A percentile compares a stretch with the other conserved stretches of the same genome.
Conservation (phyloP, 2,888 invertebrate genomes). For the Pycnomerus fuliginosus region DNA sequence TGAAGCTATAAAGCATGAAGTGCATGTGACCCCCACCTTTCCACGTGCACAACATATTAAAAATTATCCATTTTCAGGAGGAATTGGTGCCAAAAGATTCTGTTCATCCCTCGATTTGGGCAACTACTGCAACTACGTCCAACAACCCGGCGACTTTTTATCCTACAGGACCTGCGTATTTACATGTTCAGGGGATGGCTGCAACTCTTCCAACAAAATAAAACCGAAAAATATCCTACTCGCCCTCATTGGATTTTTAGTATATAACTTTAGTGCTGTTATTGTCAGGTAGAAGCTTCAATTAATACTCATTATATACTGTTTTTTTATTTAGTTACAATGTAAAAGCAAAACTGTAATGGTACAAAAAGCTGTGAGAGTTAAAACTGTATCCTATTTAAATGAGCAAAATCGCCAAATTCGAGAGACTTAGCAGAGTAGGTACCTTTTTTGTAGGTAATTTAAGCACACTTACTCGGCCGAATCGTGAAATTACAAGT, state of each 20-base stretch:
- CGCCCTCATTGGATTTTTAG: background rate
- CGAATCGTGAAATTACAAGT: too few relatives aligned
- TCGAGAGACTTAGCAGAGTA: too few relatives aligned
- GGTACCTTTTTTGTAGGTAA: too few relatives aligned
- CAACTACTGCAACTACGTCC: constrained; percentile 86
- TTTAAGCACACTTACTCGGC: too few relatives aligned
- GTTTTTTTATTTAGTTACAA: constrained; percentile 11
- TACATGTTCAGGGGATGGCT: constrained; percentile 81
- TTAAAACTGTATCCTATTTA: too few relatives aligned
- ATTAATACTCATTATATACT: constrained; percentile 1
- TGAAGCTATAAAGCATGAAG: too few relatives aligned
- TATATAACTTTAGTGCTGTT: constrained; percentile 1
- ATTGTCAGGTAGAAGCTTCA: constrained; percentile 3
- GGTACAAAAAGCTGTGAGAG: constrained; percentile 19
- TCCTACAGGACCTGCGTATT: constrained; percentile 82
- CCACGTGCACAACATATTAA: too few relatives aligned
- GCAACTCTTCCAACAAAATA: constrained; percentile 60
- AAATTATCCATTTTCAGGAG: constrained; percentile 74
- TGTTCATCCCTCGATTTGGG: constrained; percentile 86
- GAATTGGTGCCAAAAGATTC: constrained; percentile 83
- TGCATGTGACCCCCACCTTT: too few relatives aligned
- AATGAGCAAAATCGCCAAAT: too few relatives aligned
- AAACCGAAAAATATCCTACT: constrained; percentile 5
- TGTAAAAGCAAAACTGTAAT: constrained; percentile 18
- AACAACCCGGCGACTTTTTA: constrained; percentile 80